Evolutionary conservation across 1,140 invertebrate genomes (phyloP).

Genomic region (Drosophila tropicalis): DNA sequence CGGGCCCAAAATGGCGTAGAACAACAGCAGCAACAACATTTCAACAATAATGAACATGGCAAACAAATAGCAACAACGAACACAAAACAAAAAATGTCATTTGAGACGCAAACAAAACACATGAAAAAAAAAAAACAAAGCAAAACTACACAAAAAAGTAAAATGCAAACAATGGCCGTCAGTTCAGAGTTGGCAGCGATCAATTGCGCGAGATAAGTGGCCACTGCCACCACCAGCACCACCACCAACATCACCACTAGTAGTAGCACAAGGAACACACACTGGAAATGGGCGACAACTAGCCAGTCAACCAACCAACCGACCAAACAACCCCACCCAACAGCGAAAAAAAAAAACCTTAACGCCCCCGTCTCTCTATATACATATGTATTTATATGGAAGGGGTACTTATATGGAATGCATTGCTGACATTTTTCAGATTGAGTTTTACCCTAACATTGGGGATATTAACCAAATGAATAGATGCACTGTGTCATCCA

Average conservation of each 20-base stretch:
- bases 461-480: background rate
- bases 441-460: slow-evolving; percentile 33
- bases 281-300: slow-evolving; percentile 20
- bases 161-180: slow-evolving; percentile 76
- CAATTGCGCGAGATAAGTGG: slow-evolving; percentile 78
- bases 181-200: slow-evolving; percentile 53
- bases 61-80: slow-evolving; percentile 34
- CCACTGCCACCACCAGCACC: slow-evolving; percentile 25
- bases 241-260: slow-evolving; percentile 8
- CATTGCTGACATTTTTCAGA: slow-evolving; percentile 69
- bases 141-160: slow-evolving; percentile 44
- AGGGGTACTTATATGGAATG: slow-evolving; percentile 16
- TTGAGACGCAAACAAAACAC: slow-evolving; percentile 61
- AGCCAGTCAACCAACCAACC: slow-evolving; percentile 34
- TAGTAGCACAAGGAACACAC: background rate
- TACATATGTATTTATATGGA: background rate
- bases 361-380: slow-evolving; percentile 14
- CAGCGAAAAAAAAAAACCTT: slow-evolving; percentile 6
- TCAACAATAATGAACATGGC: slow-evolving; percentile 32
- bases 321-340: slow-evolving; percentile 27
- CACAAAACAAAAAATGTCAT: slow-evolving; percentile 68
- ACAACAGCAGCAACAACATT: slow-evolving; percentile 33
- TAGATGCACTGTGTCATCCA: background rate
- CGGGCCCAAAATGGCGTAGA: slow-evolving; percentile 62
- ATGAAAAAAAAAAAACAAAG: slow-evolving; percentile 35